Conservation (phyloP, 2,797 vertebrate genomes). For the Peromyscus nudipes region DNA sequence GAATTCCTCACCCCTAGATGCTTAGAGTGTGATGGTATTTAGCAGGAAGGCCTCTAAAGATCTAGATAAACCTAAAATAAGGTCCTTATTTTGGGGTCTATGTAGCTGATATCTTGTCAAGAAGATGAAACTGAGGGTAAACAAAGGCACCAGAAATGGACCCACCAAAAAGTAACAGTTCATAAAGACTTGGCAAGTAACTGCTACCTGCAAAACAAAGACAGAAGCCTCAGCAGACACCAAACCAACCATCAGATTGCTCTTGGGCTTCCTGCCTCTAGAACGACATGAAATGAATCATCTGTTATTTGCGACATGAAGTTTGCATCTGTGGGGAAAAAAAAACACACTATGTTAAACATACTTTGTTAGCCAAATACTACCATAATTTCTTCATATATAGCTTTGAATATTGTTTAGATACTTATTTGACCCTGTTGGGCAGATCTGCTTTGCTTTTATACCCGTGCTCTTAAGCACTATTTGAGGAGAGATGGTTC, state of each 20-base stretch:
- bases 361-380: not conserved
- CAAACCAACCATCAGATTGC: not conserved
- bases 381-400: not conserved
- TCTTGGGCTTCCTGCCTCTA: not conserved
- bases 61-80: not conserved
- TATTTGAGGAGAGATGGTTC: not conserved
- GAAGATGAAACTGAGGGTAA: not conserved
- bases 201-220: not conserved
- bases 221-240: not conserved
- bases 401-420: not conserved
- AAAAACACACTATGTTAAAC: accelerated
- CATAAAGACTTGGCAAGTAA: not conserved
- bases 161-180: not conserved
- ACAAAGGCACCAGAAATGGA: not conserved
- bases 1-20: not conserved
- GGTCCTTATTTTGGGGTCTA: accelerated
- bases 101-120: not conserved
- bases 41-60: not conserved
- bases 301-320: not conserved
- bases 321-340: not conserved
- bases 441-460: not conserved
- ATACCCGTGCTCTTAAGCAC: not conserved
- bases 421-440: not conserved
- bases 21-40: not conserved
- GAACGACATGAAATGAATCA: not conserved